phyloP scores from a whole-genome alignment of 2,797 vertebrate species.

The Columba guinea region DNA sequence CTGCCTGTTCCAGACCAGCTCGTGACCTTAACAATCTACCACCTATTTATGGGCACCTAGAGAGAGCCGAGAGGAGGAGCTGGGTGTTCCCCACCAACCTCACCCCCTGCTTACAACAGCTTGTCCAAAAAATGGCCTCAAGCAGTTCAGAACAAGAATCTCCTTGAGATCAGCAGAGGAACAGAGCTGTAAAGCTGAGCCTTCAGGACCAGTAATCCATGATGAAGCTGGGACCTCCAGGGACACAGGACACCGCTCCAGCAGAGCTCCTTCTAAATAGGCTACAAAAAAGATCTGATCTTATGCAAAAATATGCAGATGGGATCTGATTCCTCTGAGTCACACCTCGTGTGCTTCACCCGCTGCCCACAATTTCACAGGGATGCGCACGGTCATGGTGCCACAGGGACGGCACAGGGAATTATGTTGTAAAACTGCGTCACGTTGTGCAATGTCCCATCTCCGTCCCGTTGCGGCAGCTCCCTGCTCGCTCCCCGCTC shows the following conservation, averaged over 20 bases:
- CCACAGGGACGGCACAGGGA: not conserved
- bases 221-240: not conserved
- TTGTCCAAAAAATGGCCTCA: not conserved
- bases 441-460: not conserved
- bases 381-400: fast-evolving
- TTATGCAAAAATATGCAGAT: not conserved
- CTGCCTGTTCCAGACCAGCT: not conserved
- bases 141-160: not conserved
- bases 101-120: not conserved
- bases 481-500: not conserved
- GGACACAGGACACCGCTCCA: not conserved
- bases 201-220: not conserved
- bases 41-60: not conserved
- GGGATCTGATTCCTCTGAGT: not conserved
- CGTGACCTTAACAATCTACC: not conserved
- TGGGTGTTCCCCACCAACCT: not conserved
- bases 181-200: not conserved
- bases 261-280: not conserved
- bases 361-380: not conserved
- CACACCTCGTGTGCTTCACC: not conserved
- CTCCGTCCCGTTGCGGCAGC: fast-evolving
- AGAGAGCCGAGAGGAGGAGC: not conserved
- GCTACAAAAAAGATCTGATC: not conserved
- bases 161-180: not conserved
- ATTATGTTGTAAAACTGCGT: not conserved